Base-by-base conservation (phyloP, 2,888 invertebrate genomes). In the Pseudoips prasinana region DNA sequence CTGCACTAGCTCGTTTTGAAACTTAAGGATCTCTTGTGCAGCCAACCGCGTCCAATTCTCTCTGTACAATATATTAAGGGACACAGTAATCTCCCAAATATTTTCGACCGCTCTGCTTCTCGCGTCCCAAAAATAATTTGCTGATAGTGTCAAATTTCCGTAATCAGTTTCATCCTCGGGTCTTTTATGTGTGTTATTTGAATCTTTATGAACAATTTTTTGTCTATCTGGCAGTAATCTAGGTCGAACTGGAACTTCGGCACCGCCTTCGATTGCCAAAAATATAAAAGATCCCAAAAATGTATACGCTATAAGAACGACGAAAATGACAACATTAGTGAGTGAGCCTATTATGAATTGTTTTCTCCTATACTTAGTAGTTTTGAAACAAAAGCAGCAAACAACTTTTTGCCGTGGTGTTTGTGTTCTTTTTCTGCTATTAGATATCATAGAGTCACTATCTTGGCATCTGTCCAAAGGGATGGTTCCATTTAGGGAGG, bases 11-110 rank as follows among this genome's bases (percentile, higher is more conserved):
- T 94, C 94, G 73, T 95, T 93, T 83, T 96, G 96, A 80, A 96
- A 96, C 73, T 94, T 92, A 39, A 92, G 89, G 66, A 96, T 92
- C 70, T 95, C 94, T 62, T 92, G 92, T 27, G 93, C 93, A 23
- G 95, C 95, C 64, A 94, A 89, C 69, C 93, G 90, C 39, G 96
- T 96, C 96, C 97, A 97, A 84, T 97, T 96, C 68, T 95, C 94
- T 73, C 94, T 92, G 75, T 96, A 95, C 50, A 97, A 90, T 66
- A 97, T 95, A 84, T 97, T 97, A 55, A 96, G 84, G 41, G 93
- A 94, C 50, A 94, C 94, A 1, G 97, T 97, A 46, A 96, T 94
- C 74, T 96, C 94, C 97, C 97, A 97, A 67, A 97, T 95, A 77
- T 94, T 95, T 81, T 95, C 95, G 27, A 96, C 95, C 7, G 95